Evolutionary conservation across 2,888 invertebrate species (phyloP).

Genomic region (Ophion ventricosus): DNA sequence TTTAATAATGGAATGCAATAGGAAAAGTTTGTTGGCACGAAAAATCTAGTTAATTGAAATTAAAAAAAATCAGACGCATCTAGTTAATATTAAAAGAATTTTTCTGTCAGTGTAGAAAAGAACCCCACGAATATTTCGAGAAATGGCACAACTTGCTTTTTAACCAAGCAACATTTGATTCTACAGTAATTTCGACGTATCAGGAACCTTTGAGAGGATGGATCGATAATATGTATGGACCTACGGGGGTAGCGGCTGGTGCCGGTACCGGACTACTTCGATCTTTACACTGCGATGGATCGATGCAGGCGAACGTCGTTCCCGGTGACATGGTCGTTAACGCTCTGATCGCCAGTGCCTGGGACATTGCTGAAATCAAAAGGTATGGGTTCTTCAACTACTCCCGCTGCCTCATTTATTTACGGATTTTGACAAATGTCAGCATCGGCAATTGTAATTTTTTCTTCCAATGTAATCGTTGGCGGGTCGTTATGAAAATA

Average conservation of each 20-base stretch:
- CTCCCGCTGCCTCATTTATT: not conserved
- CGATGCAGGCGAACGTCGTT: conserved; percentile 91
- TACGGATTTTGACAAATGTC: not conserved
- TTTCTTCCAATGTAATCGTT: not conserved
- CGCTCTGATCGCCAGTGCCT: conserved; percentile 91
- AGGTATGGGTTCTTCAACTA: conserved; percentile 65
- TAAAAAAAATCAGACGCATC: too few species aligned
- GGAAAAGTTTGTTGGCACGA: too few species aligned
- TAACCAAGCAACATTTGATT: not conserved
- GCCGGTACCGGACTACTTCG: conserved; percentile 91
- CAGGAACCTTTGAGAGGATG: conserved; percentile 92
- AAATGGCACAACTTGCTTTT: too few species aligned
- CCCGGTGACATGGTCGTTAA: conserved; percentile 94
- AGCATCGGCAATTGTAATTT: too few species aligned
- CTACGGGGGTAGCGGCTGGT: conserved; percentile 90
- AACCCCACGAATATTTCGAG: too few species aligned
- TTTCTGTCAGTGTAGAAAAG: too few species aligned
- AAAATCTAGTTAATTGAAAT: too few species aligned
- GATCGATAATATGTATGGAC: conserved; percentile 96
- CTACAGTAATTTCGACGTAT: conserved; percentile 87
- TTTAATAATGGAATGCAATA: too few species aligned
- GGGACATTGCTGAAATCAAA: conserved; percentile 86
- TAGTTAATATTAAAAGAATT: too few species aligned
- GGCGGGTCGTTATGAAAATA: not conserved
- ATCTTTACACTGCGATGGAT: conserved; percentile 89